Conservation (phyloP, 2,797 vertebrate genomes). For the Sebastes baramenuke region DNA sequence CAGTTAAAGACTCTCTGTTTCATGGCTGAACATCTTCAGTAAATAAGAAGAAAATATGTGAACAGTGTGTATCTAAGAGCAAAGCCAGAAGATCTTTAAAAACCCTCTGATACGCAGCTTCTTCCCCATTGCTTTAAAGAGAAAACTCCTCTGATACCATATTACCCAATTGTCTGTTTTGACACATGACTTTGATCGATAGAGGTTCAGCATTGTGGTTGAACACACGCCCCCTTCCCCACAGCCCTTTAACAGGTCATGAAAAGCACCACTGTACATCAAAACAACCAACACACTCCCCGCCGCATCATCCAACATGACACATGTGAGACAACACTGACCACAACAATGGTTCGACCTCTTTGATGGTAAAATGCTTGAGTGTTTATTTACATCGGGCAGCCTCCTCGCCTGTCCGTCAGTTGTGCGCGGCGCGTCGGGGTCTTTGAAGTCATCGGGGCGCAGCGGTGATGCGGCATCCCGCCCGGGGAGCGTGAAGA, state of each 20-base stretch:
- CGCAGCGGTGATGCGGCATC: conserved; percentile 34
- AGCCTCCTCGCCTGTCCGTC: conserved; percentile 62
- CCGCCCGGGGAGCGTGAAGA: conserved; percentile 42
- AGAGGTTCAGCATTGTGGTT: conserved; percentile 72
- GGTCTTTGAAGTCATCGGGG: conserved; percentile 69
- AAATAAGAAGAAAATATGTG: conserved; percentile 1
- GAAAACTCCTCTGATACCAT: conserved; percentile 49
- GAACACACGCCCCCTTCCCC: conserved; percentile 65
- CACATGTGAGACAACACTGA: conserved; percentile 79
- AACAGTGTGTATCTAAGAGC: background rate
- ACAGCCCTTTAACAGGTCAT: conserved; percentile 78
- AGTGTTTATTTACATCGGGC: conserved; percentile 77
- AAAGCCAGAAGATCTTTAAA: conserved; percentile 9
- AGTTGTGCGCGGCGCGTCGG: conserved; percentile 22
- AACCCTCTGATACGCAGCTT: background rate
- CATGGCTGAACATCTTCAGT: conserved; percentile 1
- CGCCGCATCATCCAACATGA: conserved; percentile 78
- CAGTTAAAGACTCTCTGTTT: conserved; percentile 2
- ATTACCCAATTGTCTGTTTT: conserved; percentile 75
- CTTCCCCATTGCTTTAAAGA: conserved; percentile 42
- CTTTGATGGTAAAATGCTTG: conserved; percentile 73
- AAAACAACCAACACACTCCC: conserved; percentile 70
- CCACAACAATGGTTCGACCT: conserved; percentile 76
- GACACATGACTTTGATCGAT: conserved; percentile 82
- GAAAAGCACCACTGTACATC: conserved; percentile 75